Evolutionary conservation across 2,888 invertebrate genomes (phyloP), one percentile per base, ranked within the genome.

Genomic region (Smittia aterrima): DNA sequence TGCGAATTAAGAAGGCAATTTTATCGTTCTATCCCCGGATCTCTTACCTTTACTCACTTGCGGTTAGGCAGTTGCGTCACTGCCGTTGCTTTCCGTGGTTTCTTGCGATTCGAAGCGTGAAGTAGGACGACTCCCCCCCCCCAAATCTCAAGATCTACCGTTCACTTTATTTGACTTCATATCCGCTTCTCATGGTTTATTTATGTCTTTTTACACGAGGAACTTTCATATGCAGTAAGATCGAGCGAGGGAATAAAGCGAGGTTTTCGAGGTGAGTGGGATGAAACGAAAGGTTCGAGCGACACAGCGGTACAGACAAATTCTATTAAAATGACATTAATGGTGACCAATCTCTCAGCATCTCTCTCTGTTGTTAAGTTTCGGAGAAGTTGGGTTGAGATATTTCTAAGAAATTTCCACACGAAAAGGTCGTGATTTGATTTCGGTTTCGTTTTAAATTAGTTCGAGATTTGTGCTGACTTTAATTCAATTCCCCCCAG

Each of bases 171-270:
- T 54, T 41, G 27, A 54, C 54, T n/a, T 70, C 13, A 70, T 70
- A 70, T 70, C 70, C 70, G 54, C 18, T 70, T 18, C 64, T 64
- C 27, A 64, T 64, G 64, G 64, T 64, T 64, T 64, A 64, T 64
- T 24, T 64, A 64, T 64, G 7, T 25, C 64, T 27, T 25, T 25
- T 64, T 27, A 27, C 27, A 64, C 22, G 58, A 16, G 22, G 58
- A 58, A 58, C 9, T 58, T 47, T 47, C 47, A n/a, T 47, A 2
- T 47, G 13, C 47, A 2, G 3, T 18, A 22, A 58, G 18, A n/a
- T n/a, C n/a, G n/a, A 47, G 47, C 16, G 47, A 47, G 16, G 11
- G 58, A 18, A 22, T 58, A 7, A 18, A 18, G 18, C 13, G n/a
- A 20, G 58, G 58, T 22, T 58, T n/a, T n/a, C n/a, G 22, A 20